Conservation (phyloP, 2,797 vertebrate genomes). For the Poecilia wingei region DNA sequence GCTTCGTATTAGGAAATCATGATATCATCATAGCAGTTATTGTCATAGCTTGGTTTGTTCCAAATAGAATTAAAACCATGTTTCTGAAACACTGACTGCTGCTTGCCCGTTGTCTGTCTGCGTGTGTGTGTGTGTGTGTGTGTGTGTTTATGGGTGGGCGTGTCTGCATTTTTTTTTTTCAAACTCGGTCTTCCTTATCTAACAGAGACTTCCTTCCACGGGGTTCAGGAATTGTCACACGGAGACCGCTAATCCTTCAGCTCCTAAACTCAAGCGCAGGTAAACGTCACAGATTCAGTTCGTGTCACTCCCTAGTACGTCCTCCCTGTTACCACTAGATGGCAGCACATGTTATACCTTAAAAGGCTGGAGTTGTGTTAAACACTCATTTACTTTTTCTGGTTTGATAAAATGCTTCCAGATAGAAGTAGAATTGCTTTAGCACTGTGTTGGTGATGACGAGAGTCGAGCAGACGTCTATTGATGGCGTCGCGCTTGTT, state of each 20-base stretch:
- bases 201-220: constrained; percentile 82
- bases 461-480: background rate
- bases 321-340: constrained; percentile 53
- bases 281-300: constrained; percentile 19
- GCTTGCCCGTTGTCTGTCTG: constrained; percentile 5
- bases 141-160: background rate
- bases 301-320: background rate
- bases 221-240: constrained; percentile 82
- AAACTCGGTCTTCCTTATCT: constrained; percentile 23
- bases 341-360: constrained; percentile 43
- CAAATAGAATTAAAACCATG: constrained; percentile 1
- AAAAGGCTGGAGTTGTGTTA: background rate
- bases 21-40: background rate
- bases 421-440: background rate
- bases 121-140: constrained; percentile 7
- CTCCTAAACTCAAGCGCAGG: constrained; percentile 70
- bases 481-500: background rate
- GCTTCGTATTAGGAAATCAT: background rate
- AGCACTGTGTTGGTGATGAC: background rate
- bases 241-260: constrained; percentile 82
- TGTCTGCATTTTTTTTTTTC: background rate
- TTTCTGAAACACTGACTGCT: background rate
- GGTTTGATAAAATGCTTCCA: background rate
- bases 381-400: background rate
- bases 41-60: constrained; percentile 1